Base-by-base conservation (phyloP, 2,888 invertebrate genomes). In the Andricus curvator region DNA sequence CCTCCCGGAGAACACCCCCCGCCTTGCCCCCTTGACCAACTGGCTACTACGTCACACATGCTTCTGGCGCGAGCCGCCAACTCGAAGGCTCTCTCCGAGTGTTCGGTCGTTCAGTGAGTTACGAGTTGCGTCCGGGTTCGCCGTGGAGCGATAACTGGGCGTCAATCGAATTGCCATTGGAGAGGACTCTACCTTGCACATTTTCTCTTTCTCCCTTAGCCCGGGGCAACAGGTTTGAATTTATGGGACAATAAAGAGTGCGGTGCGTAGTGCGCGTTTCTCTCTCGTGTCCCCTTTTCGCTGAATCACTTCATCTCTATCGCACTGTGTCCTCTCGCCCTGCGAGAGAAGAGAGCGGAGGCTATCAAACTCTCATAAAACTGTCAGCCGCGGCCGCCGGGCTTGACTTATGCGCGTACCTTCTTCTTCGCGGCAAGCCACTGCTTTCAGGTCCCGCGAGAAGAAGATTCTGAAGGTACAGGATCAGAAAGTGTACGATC, bases 311-410 rank as follows among this genome's bases (percentile, higher is more conserved):
- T 74, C 60, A 68, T 78, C 78, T 77, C 81, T 80, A 48, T 80
- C 79, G 81, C 77, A 68, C 60, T 78, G 81, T 79, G 80, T 82
- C 83, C 81, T 82, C 84, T 85, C 80, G 81, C 80, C 80, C 84
- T 83, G 82, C 81, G 78, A 81, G 81, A 85, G 88, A 86, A 86
- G 87, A 85, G 84, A 85, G 86, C 88, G 87, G 87, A 88, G 91
- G 90, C 92, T 92, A 92, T 92, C 92, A 92, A 92, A 92, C 91
- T 92, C 92, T 92, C 92, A 92, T 92, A 92, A 92, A 92, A 92
- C 92, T 92, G 92, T 92, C 92, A 92, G 89, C 89, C 89, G 86
- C 88, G 89, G 84, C 89, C 90, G 89, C 88, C 88, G 88, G 89
- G 88, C 84, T 89, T 92, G 92, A 92, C 91, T 92, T 92, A 92